phyloP scores from a whole-genome alignment of 2,113 vertebrate species.

The Megaceryle maxima region DNA sequence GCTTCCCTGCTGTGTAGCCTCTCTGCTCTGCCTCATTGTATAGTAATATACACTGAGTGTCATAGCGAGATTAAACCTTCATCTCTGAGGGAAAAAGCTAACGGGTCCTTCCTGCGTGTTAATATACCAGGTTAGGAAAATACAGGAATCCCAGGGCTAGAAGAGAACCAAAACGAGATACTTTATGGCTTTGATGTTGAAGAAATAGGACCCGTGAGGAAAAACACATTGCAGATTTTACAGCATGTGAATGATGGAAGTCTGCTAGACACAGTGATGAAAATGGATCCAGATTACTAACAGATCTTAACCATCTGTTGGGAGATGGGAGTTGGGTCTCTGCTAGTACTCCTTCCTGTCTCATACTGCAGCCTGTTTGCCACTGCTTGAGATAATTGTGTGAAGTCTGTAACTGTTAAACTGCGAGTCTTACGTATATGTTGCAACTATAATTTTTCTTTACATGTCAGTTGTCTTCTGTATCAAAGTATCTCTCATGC shows the following conservation, averaged over 20 bases:
- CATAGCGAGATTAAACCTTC: neutral
- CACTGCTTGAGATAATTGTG: neutral
- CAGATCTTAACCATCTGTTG: slow-evolving; percentile 22
- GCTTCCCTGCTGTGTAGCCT: neutral
- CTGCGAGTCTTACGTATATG: accelerated
- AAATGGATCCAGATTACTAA: neutral
- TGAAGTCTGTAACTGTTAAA: neutral
- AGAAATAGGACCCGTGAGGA: slow-evolving; percentile 26
- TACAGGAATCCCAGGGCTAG: neutral
- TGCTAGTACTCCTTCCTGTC: neutral
- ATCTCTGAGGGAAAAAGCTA: neutral
- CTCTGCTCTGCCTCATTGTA: neutral
- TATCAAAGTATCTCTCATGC: neutral
- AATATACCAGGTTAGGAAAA: neutral
- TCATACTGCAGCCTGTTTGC: neutral
- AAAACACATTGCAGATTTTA: neutral
- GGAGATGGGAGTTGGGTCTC: neutral
- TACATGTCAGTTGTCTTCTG: neutral
- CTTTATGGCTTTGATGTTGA: neutral
- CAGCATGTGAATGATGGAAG: neutral
- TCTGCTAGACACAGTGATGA: slow-evolving; percentile 5
- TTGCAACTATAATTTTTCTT: neutral
- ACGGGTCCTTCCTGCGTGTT: neutral
- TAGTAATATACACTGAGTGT: neutral
- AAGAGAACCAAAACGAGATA: neutral